Evolutionary conservation across 2,113 vertebrate genomes (phyloP), one percentile per base, ranked within the genome.

Genomic region (Suricata suricatta): DNA sequence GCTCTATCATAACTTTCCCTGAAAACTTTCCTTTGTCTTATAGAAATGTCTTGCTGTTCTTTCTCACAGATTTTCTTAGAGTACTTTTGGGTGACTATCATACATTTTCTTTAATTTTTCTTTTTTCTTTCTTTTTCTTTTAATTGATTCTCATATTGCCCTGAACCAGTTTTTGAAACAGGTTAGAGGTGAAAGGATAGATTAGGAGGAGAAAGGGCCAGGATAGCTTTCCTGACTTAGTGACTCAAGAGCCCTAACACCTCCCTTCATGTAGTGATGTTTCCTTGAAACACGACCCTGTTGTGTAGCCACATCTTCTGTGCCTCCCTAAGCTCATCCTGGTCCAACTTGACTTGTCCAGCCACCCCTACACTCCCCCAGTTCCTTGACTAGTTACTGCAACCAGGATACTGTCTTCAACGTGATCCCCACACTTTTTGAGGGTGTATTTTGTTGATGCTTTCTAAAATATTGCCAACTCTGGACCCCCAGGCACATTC

Each of bases 71-170:
- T 17, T n/a, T 88, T 83, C 66, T 76, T 72, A 64, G 69, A 81
- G 33, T 52, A 44, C 76, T 84, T 94, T 96, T 82, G 8, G 16
- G 29, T 94, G 54, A 93, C 44, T 25, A 77, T 3, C 38, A 23
- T 16, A 84, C 1, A 31, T 41, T 86, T 93, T 27, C 33, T 92
- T 77, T 60, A 41, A 82, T 13, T 80, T 35, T 35, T 79, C 13
- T 47, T 57, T 69, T 76, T 33, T 16, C 72, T 31, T 35, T 79
- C 13, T 47, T 57, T 69, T 69, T 47, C 10, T 47, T 47, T 9
- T 21, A 16, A 60, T 60, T 21, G 23, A 35, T 60, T 81, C 2
- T 88, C 57, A 4, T 11, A 47, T 76, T 86, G 38, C n/a, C 19
- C 17, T 77, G 35, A 96, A 21, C 27, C 29, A 82, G 3, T 11